phyloP scores from a whole-genome alignment of 1,140 invertebrate species.

The Sarcophaga peregrina region DNA sequence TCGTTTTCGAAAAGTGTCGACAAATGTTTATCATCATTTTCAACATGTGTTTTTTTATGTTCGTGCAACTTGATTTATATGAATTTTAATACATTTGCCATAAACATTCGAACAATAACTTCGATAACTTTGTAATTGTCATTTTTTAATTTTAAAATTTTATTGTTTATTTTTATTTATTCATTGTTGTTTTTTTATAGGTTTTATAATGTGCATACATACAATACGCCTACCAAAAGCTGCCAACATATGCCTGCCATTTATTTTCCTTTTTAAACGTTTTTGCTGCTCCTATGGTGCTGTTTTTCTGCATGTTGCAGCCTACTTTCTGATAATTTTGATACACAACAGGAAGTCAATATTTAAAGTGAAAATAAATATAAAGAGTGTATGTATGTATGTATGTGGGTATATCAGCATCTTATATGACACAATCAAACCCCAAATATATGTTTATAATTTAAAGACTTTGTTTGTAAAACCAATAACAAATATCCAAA shows the following conservation, averaged over 20 bases:
- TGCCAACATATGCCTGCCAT: background rate
- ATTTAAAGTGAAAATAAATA: background rate
- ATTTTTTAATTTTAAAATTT: background rate
- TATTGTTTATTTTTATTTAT: too few relatives aligned
- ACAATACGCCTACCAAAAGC: background rate
- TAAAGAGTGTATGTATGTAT: background rate
- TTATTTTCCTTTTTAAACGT: background rate
- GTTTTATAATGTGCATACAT: background rate
- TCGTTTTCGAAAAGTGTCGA: background rate
- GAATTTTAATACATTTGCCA: background rate
- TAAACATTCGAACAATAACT: background rate
- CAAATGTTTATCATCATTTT: background rate
- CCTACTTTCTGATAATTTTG: background rate
- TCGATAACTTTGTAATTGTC: background rate
- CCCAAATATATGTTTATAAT: background rate
- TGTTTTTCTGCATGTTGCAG: background rate
- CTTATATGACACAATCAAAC: background rate
- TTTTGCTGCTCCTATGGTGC: background rate
- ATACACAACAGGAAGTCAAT: constrained; percentile 3
- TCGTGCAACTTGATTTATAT: constrained; percentile 1
- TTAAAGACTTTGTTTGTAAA: background rate
- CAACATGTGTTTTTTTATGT: background rate
- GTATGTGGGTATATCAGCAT: background rate
- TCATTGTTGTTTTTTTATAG: background rate
- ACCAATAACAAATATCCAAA: background rate